Percentiles rank a stretch among this genome's conserved stretches.
phyloP scores from a whole-genome alignment of 2,797 vertebrate species.

The Astyanax mexicanus region DNA sequence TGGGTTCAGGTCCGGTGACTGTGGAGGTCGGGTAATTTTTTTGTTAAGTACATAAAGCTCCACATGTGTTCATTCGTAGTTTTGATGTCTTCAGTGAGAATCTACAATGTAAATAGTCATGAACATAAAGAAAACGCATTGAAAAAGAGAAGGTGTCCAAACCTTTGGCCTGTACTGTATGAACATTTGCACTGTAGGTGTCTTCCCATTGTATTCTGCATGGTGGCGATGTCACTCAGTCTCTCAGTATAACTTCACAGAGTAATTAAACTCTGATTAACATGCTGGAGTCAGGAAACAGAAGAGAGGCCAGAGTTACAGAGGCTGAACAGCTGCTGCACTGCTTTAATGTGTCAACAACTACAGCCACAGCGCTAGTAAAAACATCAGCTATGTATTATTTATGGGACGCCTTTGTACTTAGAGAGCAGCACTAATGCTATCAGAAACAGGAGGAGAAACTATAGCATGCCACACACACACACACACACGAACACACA shows the following conservation, averaged over 20 bases:
- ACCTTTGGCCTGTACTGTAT: too few species aligned
- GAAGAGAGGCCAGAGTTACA: constrained; percentile 76
- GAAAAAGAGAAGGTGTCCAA: too few species aligned
- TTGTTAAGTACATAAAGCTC: too few species aligned
- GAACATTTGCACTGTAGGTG: too few species aligned
- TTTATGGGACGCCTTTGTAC: constrained; percentile 40
- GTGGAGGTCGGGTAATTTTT: too few species aligned
- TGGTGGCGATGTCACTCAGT: too few species aligned
- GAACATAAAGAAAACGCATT: too few species aligned
- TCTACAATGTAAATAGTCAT: too few species aligned
- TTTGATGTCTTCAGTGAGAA: too few species aligned
- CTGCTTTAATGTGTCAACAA: constrained; percentile 83
- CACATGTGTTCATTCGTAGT: too few species aligned
- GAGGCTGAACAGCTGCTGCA: constrained; percentile 85
- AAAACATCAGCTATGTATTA: constrained; percentile 47
- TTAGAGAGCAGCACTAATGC: constrained; percentile 24
- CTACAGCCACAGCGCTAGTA: constrained; percentile 65
- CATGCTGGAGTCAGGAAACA: constrained; percentile 74
- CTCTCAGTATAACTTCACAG: constrained; percentile 88
- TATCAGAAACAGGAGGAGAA: background rate
- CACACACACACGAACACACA: background rate
- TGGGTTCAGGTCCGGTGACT: too few species aligned
- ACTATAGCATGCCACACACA: background rate
- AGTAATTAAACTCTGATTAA: constrained; percentile 91
- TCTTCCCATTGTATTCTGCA: too few species aligned